Percentiles rank a stretch among this genome's conserved stretches.
phyloP scores from a whole-genome alignment of 2,888 invertebrate genomes.

The Neoitamus cyanurus region DNA sequence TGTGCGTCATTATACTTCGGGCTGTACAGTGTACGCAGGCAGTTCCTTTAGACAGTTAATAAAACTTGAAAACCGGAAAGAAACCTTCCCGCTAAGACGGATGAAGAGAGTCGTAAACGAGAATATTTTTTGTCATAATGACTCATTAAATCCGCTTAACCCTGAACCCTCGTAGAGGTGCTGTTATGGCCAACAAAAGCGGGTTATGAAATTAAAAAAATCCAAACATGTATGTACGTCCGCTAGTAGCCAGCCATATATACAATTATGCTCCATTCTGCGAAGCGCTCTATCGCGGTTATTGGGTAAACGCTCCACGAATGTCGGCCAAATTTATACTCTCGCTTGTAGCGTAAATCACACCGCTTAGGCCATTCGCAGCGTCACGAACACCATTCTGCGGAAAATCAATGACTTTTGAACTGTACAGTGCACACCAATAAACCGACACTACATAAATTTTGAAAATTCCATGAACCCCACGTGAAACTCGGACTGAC shows the following conservation, averaged over 20 bases:
- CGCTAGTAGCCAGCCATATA: background rate
- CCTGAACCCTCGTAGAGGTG: background rate
- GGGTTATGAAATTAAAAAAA: background rate
- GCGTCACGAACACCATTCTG: background rate
- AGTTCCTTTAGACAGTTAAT: background rate
- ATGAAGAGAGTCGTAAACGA: background rate
- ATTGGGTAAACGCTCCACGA: background rate
- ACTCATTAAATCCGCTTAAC: conserved; percentile 16
- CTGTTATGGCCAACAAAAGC: background rate
- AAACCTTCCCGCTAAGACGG: background rate
- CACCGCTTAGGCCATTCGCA: background rate
- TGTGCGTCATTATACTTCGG: background rate
- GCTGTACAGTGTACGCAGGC: background rate
- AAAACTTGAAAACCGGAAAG: conserved; percentile 18
- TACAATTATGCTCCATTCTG: background rate
- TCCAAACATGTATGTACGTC: background rate
- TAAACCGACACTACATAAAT: background rate
- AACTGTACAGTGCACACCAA: background rate
- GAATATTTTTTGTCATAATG: background rate
- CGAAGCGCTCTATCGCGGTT: background rate
- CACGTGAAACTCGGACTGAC: background rate
- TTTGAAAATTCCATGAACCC: conserved; percentile 16
- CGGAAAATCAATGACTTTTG: conserved; percentile 8
- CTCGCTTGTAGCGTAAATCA: background rate
- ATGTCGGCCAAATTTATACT: background rate